Evolutionary conservation across 2,888 invertebrate genomes (phyloP).

Genomic region (Oithona nana): DNA sequence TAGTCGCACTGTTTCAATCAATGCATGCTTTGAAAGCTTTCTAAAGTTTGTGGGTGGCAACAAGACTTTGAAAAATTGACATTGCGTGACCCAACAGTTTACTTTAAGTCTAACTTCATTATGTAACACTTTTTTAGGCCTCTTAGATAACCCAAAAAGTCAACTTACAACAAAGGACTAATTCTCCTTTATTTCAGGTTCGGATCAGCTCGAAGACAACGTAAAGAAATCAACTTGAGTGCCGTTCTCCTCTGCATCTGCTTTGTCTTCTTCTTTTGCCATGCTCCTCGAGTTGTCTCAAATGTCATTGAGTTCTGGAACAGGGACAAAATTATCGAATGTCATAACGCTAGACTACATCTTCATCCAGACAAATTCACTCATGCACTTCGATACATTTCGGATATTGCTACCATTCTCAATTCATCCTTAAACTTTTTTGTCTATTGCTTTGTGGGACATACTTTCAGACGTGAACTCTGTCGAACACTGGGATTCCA

Average conservation of each 20-base stretch:
- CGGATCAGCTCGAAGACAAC: conserved; percentile 1
- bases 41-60: too few relatives aligned
- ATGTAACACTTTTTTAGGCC: too few relatives aligned
- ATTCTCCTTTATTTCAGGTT: too few relatives aligned
- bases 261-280: conserved; percentile 10
- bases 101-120: too few relatives aligned
- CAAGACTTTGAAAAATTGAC: too few relatives aligned
- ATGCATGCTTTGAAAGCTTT: too few relatives aligned
- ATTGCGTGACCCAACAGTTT: too few relatives aligned
- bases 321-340: conserved; percentile 10
- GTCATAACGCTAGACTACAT: not conserved
- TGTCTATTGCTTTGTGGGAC: conserved; percentile 11
- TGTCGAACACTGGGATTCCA: not conserved
- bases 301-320: conserved; percentile 11
- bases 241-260: conserved; percentile 12
- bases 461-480: conserved; percentile 6
- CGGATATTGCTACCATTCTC: conserved; percentile 8
- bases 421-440: conserved; percentile 14
- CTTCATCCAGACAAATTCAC: not conserved
- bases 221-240: conserved; percentile 9
- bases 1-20: too few relatives aligned
- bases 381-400: conserved; percentile 7
- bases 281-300: conserved; percentile 4
- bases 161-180: too few relatives aligned
- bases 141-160: too few relatives aligned